Evolutionary conservation across 1,140 invertebrate genomes (phyloP).

Genomic region (Heliothis subflexa): DNA sequence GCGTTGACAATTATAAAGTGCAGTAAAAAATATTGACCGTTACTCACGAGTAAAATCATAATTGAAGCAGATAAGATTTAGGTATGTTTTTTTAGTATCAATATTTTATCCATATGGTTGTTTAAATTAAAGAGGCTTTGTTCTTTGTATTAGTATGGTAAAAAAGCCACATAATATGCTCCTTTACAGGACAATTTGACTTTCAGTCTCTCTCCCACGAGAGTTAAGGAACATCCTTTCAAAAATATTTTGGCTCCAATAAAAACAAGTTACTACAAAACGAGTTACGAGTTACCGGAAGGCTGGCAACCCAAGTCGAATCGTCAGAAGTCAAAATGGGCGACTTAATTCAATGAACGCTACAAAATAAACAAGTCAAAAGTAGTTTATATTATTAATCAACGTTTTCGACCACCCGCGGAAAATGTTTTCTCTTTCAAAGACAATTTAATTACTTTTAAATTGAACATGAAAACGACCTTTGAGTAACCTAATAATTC

Average conservation of each 20-base stretch:
- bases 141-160: too few species aligned
- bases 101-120: background rate
- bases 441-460: slow-evolving; percentile 1
- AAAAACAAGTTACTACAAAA: too few species aligned
- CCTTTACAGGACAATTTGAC: too few species aligned
- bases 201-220: too few species aligned
- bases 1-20: slow-evolving; percentile 35
- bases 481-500: slow-evolving; percentile 1
- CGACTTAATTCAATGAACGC: too few species aligned
- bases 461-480: background rate
- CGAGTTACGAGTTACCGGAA: too few species aligned
- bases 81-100: background rate
- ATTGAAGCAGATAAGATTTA: background rate
- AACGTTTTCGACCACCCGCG: background rate
- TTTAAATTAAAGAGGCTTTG: too few species aligned
- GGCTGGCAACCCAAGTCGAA: too few species aligned
- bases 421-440: background rate
- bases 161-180: too few species aligned
- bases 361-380: background rate
- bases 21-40: slow-evolving; percentile 26
- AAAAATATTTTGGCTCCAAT: too few species aligned
- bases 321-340: too few species aligned
- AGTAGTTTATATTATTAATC: background rate
- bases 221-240: too few species aligned
- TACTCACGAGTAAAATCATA: slow-evolving; percentile 4